These are phyloP conservation scores for Australoheros scitulus DNA, from an alignment of 2,113 vertebrate genomes.

Conservation along the genomic window DNA sequence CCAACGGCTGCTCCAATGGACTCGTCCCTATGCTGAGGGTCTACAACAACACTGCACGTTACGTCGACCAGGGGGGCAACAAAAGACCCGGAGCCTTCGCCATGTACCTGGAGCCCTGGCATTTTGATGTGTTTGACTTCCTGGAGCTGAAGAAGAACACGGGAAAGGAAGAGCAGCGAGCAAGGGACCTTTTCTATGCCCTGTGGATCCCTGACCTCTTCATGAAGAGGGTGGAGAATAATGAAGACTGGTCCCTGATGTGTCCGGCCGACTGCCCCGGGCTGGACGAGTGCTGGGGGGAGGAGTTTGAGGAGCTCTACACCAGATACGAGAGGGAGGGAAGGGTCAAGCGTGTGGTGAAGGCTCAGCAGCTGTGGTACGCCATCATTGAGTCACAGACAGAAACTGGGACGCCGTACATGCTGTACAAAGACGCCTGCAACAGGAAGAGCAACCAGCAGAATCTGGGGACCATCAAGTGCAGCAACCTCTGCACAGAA, in stretches of 20 bases:
- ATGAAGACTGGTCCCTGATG: constrained; percentile 97
- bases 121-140: constrained; percentile 95
- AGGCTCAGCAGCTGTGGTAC: constrained; percentile 96
- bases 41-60: constrained; percentile 97
- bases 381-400: constrained; percentile 98
- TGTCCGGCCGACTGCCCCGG: constrained; percentile 95
- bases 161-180: constrained; percentile 95
- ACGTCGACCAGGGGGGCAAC: constrained; percentile 97
- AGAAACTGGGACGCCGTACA: constrained; percentile 95
- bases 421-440: constrained; percentile 98
- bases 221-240: constrained; percentile 96
- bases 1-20: constrained; percentile 97
- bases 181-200: constrained; percentile 94
- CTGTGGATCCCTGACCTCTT: constrained; percentile 99
- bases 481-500: constrained; percentile 97
- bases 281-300: constrained; percentile 95
- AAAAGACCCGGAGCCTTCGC: constrained; percentile 98
- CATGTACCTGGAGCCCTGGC: constrained; percentile 98
- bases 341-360: constrained; percentile 87
- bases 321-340: constrained; percentile 91
- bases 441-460: constrained; percentile 98
- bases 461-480: constrained; percentile 96
- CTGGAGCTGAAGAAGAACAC: constrained; percentile 99
- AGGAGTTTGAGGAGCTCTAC: constrained; percentile 95
- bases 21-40: constrained; percentile 97